Conservation (phyloP, 1,140 invertebrate species). For the Bacillus rossius region DNA sequence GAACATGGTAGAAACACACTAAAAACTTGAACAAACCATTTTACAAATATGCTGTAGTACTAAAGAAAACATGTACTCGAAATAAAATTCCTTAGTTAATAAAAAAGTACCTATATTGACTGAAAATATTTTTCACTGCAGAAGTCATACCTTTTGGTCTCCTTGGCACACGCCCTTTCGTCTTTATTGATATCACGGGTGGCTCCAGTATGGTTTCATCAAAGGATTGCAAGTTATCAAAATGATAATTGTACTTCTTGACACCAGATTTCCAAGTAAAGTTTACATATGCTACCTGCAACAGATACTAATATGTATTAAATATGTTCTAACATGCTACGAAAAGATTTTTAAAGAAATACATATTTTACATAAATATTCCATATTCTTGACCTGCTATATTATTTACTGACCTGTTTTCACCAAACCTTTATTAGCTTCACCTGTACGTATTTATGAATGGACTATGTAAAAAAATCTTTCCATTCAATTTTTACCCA, state of each 20-base stretch:
- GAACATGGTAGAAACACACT: slow-evolving; percentile 87
- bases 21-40: slow-evolving; percentile 61
- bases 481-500: neutral
- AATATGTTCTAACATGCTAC: too few species aligned
- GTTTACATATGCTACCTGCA: slow-evolving; percentile 65
- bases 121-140: neutral
- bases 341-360: too few species aligned
- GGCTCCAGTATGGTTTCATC: slow-evolving; percentile 77
- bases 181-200: slow-evolving; percentile 81
- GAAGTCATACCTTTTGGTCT: slow-evolving; percentile 63
- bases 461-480: too few species aligned
- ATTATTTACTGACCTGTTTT: too few species aligned
- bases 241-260: slow-evolving; percentile 84
- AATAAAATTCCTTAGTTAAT: neutral
- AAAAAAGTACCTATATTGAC: neutral
- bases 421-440: too few species aligned
- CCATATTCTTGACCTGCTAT: too few species aligned
- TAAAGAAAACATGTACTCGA: neutral
- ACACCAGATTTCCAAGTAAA: slow-evolving; percentile 87
- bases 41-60: neutral
- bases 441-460: too few species aligned
- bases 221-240: slow-evolving; percentile 76
- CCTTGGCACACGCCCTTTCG: slow-evolving; percentile 74
- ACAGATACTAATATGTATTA: slow-evolving; percentile 6
- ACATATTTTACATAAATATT: too few species aligned